phyloP scores from a whole-genome alignment of 2,113 vertebrate species.

The Dipodomys stephensi region DNA sequence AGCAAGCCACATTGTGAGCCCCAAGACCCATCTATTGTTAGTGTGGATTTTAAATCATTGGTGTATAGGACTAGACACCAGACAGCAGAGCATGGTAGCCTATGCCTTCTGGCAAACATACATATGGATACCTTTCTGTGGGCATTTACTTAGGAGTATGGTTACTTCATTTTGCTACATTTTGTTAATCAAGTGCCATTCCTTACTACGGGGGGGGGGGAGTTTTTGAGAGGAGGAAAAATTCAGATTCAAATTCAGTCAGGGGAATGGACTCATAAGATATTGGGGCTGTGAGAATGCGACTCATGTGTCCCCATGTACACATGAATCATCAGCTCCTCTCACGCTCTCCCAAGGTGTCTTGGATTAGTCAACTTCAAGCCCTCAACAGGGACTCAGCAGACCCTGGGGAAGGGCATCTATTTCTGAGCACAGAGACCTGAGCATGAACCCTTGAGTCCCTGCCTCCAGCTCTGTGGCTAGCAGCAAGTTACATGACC shows the following conservation, averaged over 20 bases:
- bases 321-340: too few relatives aligned
- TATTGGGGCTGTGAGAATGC: not conserved
- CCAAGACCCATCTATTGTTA: too few relatives aligned
- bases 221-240: not conserved
- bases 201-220: not conserved
- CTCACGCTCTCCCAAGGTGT: not conserved
- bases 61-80: too few relatives aligned
- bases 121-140: too few relatives aligned
- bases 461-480: not conserved
- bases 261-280: slow-evolving; percentile 39
- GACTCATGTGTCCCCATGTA: not conserved
- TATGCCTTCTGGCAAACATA: too few relatives aligned
- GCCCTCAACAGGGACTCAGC: not conserved
- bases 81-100: too few relatives aligned
- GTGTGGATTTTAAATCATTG: too few relatives aligned
- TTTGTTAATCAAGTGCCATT: not conserved
- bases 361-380: not conserved
- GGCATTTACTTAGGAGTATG: too few relatives aligned
- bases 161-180: not conserved
- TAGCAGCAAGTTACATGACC: not conserved
- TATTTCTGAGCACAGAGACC: not conserved
- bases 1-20: too few relatives aligned
- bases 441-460: not conserved
- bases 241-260: not conserved
- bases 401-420: not conserved